Evolutionary conservation across 64 coral and sea anemone species (phyloP), one percentile per base, ranked within the genome.

Genomic region (Montipora foliosa): DNA sequence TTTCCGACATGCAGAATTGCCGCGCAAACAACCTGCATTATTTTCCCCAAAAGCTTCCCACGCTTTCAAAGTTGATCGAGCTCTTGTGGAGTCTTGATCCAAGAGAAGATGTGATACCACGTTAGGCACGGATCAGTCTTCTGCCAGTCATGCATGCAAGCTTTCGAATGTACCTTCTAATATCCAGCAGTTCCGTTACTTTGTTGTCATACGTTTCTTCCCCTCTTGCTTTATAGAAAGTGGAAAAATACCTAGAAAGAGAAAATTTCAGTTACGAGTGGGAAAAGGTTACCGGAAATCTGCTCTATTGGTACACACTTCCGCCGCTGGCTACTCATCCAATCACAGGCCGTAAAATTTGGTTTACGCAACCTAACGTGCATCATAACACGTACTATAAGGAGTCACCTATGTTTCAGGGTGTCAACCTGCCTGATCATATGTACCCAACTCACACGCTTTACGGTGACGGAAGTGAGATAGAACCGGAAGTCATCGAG

Each of bases 381-480:
- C 91, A 96, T 57, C 97, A 96, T 37, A 95, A 93, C 75, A 92
- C 91, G 2, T 99, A 94, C 67, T 96, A 90, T 89, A 94, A 83
- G 46, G 92, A 99, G 15, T 94, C 87, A 21, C 97, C 94, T 2
- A 94, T 93, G 94, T 99, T 91, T 77, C 83, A 94, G 21, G 92
- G 83, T 47, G 81, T 90, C 11, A 84, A 57, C 5, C 44, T 99
- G 37, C 83, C 92, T 0, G 82, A 99, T 17, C 24, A 96, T 44
- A 89, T 89, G 80, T 99, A 92, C 74, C 95, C 95, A 15, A 92
- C 88, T 4, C 94, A 96, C 79, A 81, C 92, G 9, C 66, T 46
- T 2, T 99, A 99, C 46, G 97, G 94, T 6, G 94, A 99, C 75
- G 94, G 97, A 84, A 94, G 75, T 79, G 80, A 91, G 12, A 91